A percentile compares a stretch with the other conserved stretches of the same genome.
Conservation (phyloP, 2,888 invertebrate species). For the Drosophila fungiperda region DNA sequence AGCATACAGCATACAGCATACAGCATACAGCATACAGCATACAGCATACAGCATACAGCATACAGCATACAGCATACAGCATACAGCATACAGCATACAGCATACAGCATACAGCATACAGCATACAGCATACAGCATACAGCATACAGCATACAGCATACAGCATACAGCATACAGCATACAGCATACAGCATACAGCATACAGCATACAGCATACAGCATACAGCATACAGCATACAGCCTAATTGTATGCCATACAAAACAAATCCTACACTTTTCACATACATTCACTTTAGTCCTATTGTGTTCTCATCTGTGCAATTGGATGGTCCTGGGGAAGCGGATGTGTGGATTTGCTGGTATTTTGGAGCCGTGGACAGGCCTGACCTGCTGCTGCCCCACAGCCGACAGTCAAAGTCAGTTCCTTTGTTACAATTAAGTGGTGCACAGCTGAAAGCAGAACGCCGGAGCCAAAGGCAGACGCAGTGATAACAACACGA, state of each 20-base stretch:
- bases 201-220: no score
- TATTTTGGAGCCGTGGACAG: slow-evolving; percentile 22
- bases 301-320: slow-evolving; percentile 33
- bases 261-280: slow-evolving; percentile 1
- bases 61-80: no score
- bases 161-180: no score
- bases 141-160: no score
- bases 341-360: slow-evolving; percentile 70
- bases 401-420: slow-evolving; percentile 25
- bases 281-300: slow-evolving; percentile 18
- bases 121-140: no score
- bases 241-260: slow-evolving; percentile 41
- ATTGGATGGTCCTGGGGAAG: slow-evolving; percentile 57
- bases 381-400: slow-evolving; percentile 8
- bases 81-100: no score
- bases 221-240: slow-evolving; percentile 32
- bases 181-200: no score
- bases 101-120: no score
- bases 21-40: no score
- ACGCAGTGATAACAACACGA: slow-evolving; percentile 45
- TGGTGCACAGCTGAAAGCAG: slow-evolving; percentile 38
- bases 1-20: no score
- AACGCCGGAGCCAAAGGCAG: slow-evolving; percentile 22
- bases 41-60: no score
- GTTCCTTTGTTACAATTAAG: slow-evolving; percentile 53